Base-by-base conservation (phyloP, 2,888 invertebrate species). In the Leucophora obtusa region DNA sequence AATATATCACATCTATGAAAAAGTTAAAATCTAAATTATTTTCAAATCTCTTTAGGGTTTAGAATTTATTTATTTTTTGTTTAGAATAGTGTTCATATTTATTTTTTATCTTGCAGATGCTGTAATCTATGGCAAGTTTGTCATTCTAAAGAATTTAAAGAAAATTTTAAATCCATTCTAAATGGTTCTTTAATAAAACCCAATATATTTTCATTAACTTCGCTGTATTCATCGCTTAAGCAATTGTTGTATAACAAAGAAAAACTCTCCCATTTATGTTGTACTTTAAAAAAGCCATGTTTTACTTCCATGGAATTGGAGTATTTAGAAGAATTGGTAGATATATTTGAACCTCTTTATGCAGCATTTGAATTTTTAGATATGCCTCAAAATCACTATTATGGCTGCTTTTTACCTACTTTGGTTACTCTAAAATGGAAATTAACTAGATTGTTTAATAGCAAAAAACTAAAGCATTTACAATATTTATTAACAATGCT, bases 401-500 rank as follows among this genome's bases (percentile, higher is more conserved):
- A 70, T 53, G 79, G 79, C 24, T 79, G 79, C 18, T 74, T 79
- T 8, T 56, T 79, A 28, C 79, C 79, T 0, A 79, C 74, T 15
- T 38, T 79, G 10, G 70, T 79, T 0, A 75, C 79, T 0, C 28
- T 79, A 0, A 79, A 79, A 68, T 79, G 79, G 75, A 79, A 73
- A 66, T 56, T 75, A 18, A 79, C 62, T 15, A 65, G 74, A 21
- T 51, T 79, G 9, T 21, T 66, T n/a, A 79, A 66, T 50, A 66
- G 70, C 18, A 71, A 79, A 58, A 79, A 75, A 43, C 65, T 75
- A 14, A 53, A 59, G 8, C 28, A 75, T 71, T 71, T 71, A 24
- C 66, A 70, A 17, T 62, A 66, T 14, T 14, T 58, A 2, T 60
- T 71, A 38, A n/a, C 28, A 14, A 51, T 47, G 53, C 59, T 80